Conservation (phyloP, 1,140 invertebrate species). For the Microvelia longipes region DNA sequence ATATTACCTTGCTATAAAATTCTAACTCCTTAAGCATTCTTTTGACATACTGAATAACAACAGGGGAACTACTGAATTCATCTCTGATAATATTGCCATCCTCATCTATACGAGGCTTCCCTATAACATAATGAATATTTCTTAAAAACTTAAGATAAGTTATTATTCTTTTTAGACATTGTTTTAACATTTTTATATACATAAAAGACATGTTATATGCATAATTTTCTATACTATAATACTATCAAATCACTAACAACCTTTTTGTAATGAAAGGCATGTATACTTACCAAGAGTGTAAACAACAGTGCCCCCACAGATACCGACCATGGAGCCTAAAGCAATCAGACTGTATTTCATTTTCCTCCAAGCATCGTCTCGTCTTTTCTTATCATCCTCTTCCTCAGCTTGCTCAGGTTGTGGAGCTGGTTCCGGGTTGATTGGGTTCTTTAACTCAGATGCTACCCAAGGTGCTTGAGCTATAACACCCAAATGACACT, state of each 20-base stretch:
- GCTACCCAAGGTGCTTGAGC: conserved; percentile 11
- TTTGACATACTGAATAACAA: conserved; percentile 50
- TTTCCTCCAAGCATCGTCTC: conserved; percentile 35
- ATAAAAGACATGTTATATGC: too few species aligned
- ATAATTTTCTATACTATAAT: too few species aligned
- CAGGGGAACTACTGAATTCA: conserved; percentile 59
- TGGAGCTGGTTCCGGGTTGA: not conserved
- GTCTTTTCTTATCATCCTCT: conserved; percentile 33
- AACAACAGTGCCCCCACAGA: conserved; percentile 28
- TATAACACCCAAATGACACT: too few species aligned
- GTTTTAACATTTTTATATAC: too few species aligned
- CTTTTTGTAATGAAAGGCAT: too few species aligned
- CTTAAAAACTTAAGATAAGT: too few species aligned
- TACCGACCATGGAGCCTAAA: conserved; percentile 34
- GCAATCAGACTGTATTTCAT: conserved; percentile 39
- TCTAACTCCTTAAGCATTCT: conserved; percentile 57
- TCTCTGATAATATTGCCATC: conserved; percentile 61
- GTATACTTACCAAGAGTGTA: conserved; percentile 31
- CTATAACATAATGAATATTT: conserved; percentile 43
- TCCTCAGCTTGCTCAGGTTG: conserved; percentile 21
- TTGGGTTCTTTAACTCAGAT: conserved; percentile 5
- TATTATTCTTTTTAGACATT: too few species aligned
- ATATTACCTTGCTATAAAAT: conserved; percentile 54
- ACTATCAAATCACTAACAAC: too few species aligned
- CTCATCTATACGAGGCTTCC: conserved; percentile 51